A percentile compares a stretch with the other conserved stretches of the same genome.
phyloP scores from a whole-genome alignment of 1,140 invertebrate species.

The Cotesia typhae region DNA sequence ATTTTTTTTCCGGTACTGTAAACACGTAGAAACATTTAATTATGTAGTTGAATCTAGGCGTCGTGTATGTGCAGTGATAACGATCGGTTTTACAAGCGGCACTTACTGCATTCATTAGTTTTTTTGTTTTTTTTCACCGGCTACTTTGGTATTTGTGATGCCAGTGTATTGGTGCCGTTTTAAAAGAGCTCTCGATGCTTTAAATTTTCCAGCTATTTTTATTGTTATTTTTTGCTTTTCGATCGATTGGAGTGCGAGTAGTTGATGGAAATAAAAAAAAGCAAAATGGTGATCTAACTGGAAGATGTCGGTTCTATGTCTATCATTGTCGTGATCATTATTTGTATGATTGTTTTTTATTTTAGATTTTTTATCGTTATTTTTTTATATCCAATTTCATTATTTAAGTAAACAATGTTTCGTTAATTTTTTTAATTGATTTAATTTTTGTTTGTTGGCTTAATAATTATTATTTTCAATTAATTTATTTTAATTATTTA shows the following conservation, averaged over 20 bases:
- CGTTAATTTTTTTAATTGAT: not conserved
- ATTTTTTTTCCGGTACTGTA: conserved; percentile 33
- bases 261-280: conserved; percentile 9
- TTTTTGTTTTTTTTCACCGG: not conserved
- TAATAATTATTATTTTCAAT: not conserved
- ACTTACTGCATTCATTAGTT: conserved; percentile 32
- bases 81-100: conserved; percentile 41
- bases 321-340: conserved; percentile 17
- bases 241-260: not conserved
- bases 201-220: too few relatives aligned
- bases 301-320: conserved; percentile 6
- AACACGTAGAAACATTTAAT: conserved; percentile 34
- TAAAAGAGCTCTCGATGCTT: too few relatives aligned
- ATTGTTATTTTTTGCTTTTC: too few relatives aligned
- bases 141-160: conserved; percentile 29
- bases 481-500: conserved; percentile 40
- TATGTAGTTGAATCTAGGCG: conserved; percentile 43
- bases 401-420: too few relatives aligned
- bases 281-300: conserved; percentile 33
- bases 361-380: too few relatives aligned
- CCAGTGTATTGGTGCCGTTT: conserved; percentile 9
- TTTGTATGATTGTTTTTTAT: not conserved
- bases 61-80: conserved; percentile 47
- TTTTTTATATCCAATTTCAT: too few relatives aligned
- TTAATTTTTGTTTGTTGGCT: conserved; percentile 6